Conservation (phyloP, 2,888 invertebrate species). For the Pseudococcus jackbeardsleyi region DNA sequence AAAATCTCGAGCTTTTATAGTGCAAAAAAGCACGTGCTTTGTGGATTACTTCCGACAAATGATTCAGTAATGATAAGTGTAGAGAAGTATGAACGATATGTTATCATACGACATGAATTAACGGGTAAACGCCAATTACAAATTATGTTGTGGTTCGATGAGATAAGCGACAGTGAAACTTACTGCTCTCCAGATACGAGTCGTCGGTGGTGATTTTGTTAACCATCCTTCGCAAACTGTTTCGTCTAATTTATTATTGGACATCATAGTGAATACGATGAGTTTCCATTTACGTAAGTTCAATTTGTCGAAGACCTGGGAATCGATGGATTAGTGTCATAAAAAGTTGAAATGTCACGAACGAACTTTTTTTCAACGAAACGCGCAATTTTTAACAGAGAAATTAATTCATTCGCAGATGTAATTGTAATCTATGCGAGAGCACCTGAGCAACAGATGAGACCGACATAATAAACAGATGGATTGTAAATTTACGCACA, state of each 20-base stretch:
- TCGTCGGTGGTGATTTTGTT: conserved; percentile 94
- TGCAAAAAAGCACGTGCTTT: background rate
- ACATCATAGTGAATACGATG: conserved; percentile 49
- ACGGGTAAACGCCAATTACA: background rate
- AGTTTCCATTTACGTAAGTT: background rate
- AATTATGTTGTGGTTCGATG: background rate
- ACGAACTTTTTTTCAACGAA: background rate
- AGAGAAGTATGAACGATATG: background rate
- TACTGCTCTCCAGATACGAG: conserved; percentile 93
- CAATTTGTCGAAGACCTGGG: background rate
- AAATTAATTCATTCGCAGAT: background rate
- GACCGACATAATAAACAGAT: conserved; percentile 24
- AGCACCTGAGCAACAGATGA: conserved; percentile 46
- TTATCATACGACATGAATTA: background rate
- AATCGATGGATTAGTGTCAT: background rate
- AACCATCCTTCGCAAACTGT: conserved; percentile 93
- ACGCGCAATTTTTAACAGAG: background rate
- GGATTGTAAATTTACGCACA: background rate
- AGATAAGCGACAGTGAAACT: conserved; percentile 71
- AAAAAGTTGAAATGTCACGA: background rate
- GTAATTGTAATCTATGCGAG: background rate
- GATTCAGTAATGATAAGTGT: background rate
- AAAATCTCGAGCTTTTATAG: background rate
- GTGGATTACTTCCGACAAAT: background rate
- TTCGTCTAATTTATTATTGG: conserved; percentile 70